Evolutionary conservation across 2,888 invertebrate species (phyloP).

Genomic region (Scaptomyza flava): DNA sequence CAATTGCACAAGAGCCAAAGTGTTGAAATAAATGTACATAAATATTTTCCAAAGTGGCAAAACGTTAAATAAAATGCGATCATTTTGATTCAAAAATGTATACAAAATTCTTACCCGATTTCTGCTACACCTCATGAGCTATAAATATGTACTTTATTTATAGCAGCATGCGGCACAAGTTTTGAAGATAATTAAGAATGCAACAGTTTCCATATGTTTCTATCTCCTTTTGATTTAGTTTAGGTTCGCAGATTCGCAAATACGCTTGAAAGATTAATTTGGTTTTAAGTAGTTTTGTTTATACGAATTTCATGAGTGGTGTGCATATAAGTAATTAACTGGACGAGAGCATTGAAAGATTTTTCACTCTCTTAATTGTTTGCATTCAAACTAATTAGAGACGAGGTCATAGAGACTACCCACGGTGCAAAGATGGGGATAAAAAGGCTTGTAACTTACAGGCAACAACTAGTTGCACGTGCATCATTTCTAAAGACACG

Average conservation of each 20-base stretch:
- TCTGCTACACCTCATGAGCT: conserved; percentile 2
- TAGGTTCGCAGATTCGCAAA: conserved; percentile 38
- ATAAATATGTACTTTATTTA: conserved; percentile 50
- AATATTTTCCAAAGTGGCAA: conserved; percentile 21
- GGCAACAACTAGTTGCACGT: conserved; percentile 41
- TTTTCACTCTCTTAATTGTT: conserved; percentile 28
- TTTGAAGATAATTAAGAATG: conserved; percentile 11
- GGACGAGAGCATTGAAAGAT: conserved; percentile 27
- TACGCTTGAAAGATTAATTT: conserved; percentile 57
- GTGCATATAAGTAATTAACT: conserved; percentile 38
- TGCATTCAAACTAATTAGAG: conserved; percentile 44
- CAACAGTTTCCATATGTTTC: conserved; percentile 8
- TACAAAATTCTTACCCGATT: background rate
- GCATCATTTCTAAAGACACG: conserved; percentile 43
- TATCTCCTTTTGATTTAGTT: conserved; percentile 14
- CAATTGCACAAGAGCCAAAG: conserved; percentile 51
- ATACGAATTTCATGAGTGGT: conserved; percentile 24
- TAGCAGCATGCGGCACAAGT: conserved; percentile 49
- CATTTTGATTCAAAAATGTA: background rate
- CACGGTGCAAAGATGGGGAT: conserved; percentile 2
- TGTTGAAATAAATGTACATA: conserved; percentile 61
- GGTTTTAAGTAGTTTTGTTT: conserved; percentile 1
- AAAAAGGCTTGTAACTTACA: conserved; percentile 10
- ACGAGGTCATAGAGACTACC: conserved; percentile 23
- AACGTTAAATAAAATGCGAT: conserved; percentile 5